Evolutionary conservation across 2,888 invertebrate genomes (phyloP).

Genomic region (Camponotus fellah): DNA sequence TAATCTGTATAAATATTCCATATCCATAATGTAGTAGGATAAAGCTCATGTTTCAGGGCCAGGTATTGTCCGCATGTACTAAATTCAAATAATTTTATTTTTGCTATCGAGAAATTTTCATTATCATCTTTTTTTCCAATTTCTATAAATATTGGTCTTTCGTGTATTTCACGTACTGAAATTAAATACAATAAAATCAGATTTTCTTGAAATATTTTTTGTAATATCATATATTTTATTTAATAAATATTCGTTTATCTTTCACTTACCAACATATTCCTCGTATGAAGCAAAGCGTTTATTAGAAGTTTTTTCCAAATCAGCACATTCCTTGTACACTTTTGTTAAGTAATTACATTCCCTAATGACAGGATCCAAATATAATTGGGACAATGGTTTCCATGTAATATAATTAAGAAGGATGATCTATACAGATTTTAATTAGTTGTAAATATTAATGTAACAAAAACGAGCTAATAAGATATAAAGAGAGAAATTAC

Average conservation of each 20-base stretch:
- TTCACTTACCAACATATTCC: conserved; percentile 78
- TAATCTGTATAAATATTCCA: conserved; percentile 81
- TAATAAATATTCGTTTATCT: conserved; percentile 16
- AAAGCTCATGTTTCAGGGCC: conserved; percentile 81
- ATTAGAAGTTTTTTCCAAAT: conserved; percentile 71
- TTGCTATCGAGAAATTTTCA: conserved; percentile 73
- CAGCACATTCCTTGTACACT: conserved; percentile 80
- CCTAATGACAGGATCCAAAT: conserved; percentile 81
- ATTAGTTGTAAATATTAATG: background rate
- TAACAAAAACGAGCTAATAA: background rate
- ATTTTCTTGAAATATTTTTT: conserved; percentile 16
- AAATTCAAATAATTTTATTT: conserved; percentile 81
- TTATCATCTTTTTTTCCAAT: conserved; percentile 73
- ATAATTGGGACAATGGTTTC: conserved; percentile 79
- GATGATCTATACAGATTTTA: conserved; percentile 73
- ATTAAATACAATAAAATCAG: conserved; percentile 30
- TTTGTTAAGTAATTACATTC: conserved; percentile 79
- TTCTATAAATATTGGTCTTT: conserved; percentile 81
- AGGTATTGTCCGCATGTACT: conserved; percentile 82
- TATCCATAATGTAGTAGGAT: conserved; percentile 83
- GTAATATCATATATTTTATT: background rate
- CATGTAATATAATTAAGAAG: conserved; percentile 83
- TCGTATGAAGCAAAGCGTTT: conserved; percentile 57
- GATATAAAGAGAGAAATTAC: conserved; percentile 64
- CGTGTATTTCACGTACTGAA: conserved; percentile 81